phyloP scores from a whole-genome alignment of 1,140 invertebrate species.

The Halesus radiatus region DNA sequence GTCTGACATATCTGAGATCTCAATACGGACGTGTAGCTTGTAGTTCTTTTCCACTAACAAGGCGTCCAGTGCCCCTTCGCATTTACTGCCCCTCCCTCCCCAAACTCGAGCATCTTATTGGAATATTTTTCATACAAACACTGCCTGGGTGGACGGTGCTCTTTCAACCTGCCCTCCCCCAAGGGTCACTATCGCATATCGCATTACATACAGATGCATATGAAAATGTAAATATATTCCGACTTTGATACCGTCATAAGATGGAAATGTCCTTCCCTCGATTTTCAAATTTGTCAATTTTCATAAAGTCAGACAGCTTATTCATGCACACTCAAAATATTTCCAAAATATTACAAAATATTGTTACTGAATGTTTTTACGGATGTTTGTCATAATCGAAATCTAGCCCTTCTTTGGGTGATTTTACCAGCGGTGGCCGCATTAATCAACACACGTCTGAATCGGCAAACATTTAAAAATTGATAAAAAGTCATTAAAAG shows the following conservation, averaged over 20 bases:
- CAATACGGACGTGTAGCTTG: too few relatives aligned
- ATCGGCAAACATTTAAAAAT: too few relatives aligned
- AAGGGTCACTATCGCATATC: slow-evolving; percentile 23
- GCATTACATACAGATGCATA: slow-evolving; percentile 42
- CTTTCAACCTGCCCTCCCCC: background rate
- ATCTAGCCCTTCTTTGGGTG: too few relatives aligned
- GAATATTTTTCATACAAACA: slow-evolving; percentile 43
- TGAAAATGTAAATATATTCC: slow-evolving; percentile 37
- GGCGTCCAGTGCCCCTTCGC: background rate
- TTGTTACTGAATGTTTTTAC: too few relatives aligned
- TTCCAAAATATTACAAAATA: too few relatives aligned
- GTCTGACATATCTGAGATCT: too few relatives aligned
- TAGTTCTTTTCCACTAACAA: slow-evolving; percentile 3
- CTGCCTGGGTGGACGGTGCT: slow-evolving; percentile 19
- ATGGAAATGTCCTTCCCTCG: background rate
- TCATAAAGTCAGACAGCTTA: too few relatives aligned
- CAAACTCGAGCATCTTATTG: slow-evolving; percentile 26
- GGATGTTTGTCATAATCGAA: too few relatives aligned
- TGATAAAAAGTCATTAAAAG: too few relatives aligned
- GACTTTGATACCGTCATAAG: slow-evolving; percentile 14
- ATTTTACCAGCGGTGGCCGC: too few relatives aligned
- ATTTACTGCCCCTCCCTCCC: slow-evolving; percentile 5
- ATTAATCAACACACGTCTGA: too few relatives aligned
- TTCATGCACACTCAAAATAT: too few relatives aligned
- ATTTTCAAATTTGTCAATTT: background rate